Base-by-base conservation (phyloP, 2,113 vertebrate genomes). In the Equus przewalskii region DNA sequence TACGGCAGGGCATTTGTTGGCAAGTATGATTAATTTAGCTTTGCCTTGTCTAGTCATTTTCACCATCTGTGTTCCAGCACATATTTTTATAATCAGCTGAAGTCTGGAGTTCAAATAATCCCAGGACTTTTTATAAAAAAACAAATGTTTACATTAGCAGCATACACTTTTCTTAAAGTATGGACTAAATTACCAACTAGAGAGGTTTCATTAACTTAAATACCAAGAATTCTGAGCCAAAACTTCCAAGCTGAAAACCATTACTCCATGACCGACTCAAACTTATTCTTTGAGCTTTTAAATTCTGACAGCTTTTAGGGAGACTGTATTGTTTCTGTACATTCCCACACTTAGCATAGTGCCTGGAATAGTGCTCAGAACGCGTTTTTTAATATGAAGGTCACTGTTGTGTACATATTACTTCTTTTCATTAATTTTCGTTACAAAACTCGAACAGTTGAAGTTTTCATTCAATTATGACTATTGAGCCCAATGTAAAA, bases 11-110 rank as follows among this genome's bases (percentile, higher is more conserved):
- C 99, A 99, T 98, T 99, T 99, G 98, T 99, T 99, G 93, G 99
- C 99, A 96, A 99, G 98, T 95, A 99, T 99, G 54, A 99, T 98
- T 96, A 99, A 98, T 98, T 99, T 99, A 96, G 99, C 99, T 98
- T 99, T 99, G 51, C 99, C 99, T 97, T 99, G 99, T 60, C 99
- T 99, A 97, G 99, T 99, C 99, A 99, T 99, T 98, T 99, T 99
- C 98, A 99, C 98, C 30, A 99, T 99, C 98, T 97, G 98, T 93
- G 90, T 81, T 99, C 99, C 89, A 99, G 98, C 70, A 99, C 99
- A 46, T 99, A 99, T 95, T 99, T 99, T 99, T 99, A 99, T 99
- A 96, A 99, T 99, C 93, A 99, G 98, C 98, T 99, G 99, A 95
- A 99, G 99, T n/a, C 99, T 98, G 82, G 99, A 99, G 98, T 99